Conservation (phyloP, 2,888 invertebrate genomes). For the Tenthredo amoena region DNA sequence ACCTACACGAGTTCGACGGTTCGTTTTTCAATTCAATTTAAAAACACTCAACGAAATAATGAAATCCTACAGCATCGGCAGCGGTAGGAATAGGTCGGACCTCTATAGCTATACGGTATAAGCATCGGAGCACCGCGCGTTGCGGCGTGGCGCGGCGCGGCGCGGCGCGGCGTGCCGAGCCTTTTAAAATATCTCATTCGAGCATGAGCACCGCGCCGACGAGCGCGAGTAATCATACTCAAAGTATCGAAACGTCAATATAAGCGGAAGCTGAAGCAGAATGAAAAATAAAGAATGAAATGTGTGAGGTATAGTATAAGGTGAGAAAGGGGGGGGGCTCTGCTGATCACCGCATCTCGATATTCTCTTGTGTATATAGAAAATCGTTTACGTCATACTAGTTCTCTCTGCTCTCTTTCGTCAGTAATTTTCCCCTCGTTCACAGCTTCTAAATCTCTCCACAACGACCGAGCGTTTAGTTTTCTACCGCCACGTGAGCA, state of each 20-base stretch:
- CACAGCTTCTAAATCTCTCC: neutral
- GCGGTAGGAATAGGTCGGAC: neutral
- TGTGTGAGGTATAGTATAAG: neutral
- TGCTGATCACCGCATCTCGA: neutral
- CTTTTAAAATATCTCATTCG: conserved; percentile 5
- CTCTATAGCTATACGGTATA: neutral
- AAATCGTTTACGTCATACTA: neutral
- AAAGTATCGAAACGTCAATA: conserved; percentile 23
- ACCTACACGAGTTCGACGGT: neutral
- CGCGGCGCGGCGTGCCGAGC: neutral
- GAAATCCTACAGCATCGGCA: neutral
- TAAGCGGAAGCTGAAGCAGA: neutral
- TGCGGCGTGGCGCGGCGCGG: no score
- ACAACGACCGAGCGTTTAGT: neutral
- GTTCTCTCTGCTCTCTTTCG: no score
- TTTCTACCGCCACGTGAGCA: neutral
- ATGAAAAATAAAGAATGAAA: neutral
- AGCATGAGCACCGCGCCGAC: neutral
- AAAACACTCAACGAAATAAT: conserved; percentile 32
- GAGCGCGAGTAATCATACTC: conserved; percentile 5
- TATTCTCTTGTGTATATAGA: neutral
- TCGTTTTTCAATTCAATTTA: conserved; percentile 18
- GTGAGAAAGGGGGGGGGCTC: neutral
- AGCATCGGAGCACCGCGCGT: neutral
- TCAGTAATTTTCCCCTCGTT: neutral